phyloP scores from a whole-genome alignment of 2,888 invertebrate species.

The Euzetes globulus region DNA sequence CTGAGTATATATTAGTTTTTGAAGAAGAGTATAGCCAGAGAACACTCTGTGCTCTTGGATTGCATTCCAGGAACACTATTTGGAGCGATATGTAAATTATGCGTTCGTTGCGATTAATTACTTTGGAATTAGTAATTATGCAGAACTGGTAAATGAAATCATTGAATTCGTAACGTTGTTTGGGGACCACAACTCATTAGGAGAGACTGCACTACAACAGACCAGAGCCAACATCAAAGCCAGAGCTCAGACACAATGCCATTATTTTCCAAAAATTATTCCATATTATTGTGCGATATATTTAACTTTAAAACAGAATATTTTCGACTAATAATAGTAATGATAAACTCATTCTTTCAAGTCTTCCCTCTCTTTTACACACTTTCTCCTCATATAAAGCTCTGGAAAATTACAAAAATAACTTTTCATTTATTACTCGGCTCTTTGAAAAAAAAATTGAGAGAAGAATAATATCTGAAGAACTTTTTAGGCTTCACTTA shows the following conservation, averaged over 20 bases:
- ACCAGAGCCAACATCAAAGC: no score
- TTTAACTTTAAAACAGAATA: background rate
- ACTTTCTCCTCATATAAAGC: no score
- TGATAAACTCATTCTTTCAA: background rate
- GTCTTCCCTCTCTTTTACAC: no score
- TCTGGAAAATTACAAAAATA: background rate
- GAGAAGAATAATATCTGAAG: background rate
- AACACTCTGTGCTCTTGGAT: no score
- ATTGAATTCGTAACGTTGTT: conserved; percentile 18
- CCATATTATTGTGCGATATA: no score
- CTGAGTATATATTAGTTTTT: no score
- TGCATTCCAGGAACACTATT: background rate
- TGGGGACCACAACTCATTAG: conserved; percentile 27
- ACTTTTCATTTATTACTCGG: background rate
- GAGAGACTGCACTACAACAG: background rate
- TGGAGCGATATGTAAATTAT: conserved; percentile 16
- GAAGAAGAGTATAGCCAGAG: background rate
- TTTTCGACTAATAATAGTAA: background rate
- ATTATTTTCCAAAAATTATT: no score
- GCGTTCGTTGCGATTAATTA: conserved; percentile 21
- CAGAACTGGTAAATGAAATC: background rate
- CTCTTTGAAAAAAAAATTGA: no score
- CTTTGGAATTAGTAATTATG: conserved; percentile 25
- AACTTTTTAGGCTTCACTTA: background rate
- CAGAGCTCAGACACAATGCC: no score